These are phyloP conservation scores for Stenichneumon culpator DNA, from an alignment of 2,888 invertebrate genomes.

Conservation along the genomic window DNA sequence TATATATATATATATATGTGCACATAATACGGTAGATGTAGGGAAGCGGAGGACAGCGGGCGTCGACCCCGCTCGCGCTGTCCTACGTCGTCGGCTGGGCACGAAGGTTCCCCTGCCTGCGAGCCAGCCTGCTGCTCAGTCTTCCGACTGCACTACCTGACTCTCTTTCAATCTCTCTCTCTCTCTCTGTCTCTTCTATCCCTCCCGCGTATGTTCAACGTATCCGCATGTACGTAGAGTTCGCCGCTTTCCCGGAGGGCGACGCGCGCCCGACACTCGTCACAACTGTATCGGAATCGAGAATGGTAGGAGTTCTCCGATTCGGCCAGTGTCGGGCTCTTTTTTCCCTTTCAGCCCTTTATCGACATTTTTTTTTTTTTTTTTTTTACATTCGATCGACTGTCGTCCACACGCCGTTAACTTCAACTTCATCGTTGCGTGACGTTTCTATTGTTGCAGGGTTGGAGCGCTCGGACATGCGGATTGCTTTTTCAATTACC, in stretches of 20 bases:
- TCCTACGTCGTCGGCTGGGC: slow-evolving; percentile 77
- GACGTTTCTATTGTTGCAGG: slow-evolving; percentile 44
- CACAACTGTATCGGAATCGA: slow-evolving; percentile 63
- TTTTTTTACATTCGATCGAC: slow-evolving; percentile 15
- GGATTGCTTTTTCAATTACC: slow-evolving; percentile 30
- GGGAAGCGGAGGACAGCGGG: slow-evolving; percentile 76
- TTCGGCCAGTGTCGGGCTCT: slow-evolving; percentile 54
- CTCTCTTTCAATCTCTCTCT: slow-evolving; percentile 30
- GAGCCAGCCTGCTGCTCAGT: slow-evolving; percentile 59
- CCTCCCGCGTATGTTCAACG: background rate
- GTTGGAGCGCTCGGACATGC: slow-evolving; percentile 33
- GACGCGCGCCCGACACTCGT: slow-evolving; percentile 59
- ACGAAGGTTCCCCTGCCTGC: slow-evolving; percentile 60
- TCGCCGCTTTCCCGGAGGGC: slow-evolving; percentile 51
- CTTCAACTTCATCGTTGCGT: slow-evolving; percentile 52
- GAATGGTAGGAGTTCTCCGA: slow-evolving; percentile 35
- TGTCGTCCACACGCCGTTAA: slow-evolving; percentile 23
- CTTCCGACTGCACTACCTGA: slow-evolving; percentile 64
- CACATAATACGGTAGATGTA: slow-evolving; percentile 65
- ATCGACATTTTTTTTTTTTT: slow-evolving; percentile 11
- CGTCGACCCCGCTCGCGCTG: slow-evolving; percentile 80
- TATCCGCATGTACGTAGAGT: slow-evolving; percentile 40
- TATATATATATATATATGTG: slow-evolving; percentile 17
- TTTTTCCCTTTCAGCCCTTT: slow-evolving; percentile 52
- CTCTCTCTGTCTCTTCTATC: background rate